Percentiles rank a stretch among this genome's conserved stretches.
phyloP scores from a whole-genome alignment of 1,140 invertebrate species.

The Drosophila yakuba region DNA sequence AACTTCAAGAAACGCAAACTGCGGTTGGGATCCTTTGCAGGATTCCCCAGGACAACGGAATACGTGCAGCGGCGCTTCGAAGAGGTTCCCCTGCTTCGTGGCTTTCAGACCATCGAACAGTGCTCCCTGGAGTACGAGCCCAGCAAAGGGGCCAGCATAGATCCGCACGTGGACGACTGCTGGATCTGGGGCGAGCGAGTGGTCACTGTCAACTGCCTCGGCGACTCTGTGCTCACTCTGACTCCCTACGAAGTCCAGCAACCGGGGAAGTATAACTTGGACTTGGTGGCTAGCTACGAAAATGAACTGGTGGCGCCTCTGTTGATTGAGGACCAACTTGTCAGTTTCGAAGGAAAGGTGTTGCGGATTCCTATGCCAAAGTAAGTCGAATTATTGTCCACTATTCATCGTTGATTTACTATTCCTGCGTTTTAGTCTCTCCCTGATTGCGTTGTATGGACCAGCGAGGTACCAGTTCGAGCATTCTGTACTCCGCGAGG shows the following conservation, averaged over 20 bases:
- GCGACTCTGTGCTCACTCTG: constrained; percentile 94
- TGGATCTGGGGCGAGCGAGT: constrained; percentile 99
- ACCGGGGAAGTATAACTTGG: constrained; percentile 90
- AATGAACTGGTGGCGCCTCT: constrained; percentile 67
- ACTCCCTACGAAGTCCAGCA: constrained; percentile 86
- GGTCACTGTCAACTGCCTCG: constrained; percentile 95
- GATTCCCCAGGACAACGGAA: constrained; percentile 94
- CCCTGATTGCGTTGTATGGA: constrained; percentile 94
- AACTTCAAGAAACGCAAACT: constrained; percentile 98
- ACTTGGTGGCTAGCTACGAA: constrained; percentile 84
- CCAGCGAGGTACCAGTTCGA: constrained; percentile 95
- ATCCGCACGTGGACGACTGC: constrained; percentile 98
- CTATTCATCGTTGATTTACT: not conserved
- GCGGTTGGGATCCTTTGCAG: constrained; percentile 91
- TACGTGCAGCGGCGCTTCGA: constrained; percentile 93
- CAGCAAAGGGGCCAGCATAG: constrained; percentile 95
- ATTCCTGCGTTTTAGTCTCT: constrained; percentile 85
- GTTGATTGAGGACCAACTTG: constrained; percentile 48
- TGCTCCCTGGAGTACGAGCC: constrained; percentile 98
- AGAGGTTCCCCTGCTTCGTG: constrained; percentile 87
- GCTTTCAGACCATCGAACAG: constrained; percentile 97
- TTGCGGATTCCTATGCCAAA: constrained; percentile 94
- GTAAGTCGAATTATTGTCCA: constrained; percentile 34
- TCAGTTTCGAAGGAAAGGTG: constrained; percentile 85
- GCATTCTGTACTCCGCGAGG: constrained; percentile 93